Base-by-base conservation (phyloP, 2,888 invertebrate species). In the Scaptomyza caliginosa region DNA sequence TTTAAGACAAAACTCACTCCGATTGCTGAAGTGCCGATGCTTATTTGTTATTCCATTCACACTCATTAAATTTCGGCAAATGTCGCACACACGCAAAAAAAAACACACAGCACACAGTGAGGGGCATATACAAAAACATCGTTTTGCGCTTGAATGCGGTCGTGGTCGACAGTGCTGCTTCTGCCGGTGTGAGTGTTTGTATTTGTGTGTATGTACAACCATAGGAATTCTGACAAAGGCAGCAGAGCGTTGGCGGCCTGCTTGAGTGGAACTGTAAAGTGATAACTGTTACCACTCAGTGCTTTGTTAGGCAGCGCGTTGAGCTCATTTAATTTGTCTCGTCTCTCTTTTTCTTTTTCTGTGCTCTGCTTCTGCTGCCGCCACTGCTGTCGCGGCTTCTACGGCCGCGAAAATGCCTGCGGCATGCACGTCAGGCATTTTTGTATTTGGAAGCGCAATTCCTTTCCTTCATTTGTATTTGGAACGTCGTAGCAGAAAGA, bases 221-320 rank as follows among this genome's bases (percentile, higher is more conserved):
- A 80, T 78, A 82, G 80, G 86, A 80, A 86, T 80, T 80, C 74
- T 65, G 56, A 60, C 65, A 32, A 55, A 45, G 46, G 45, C 65
- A 65, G 40, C 55, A 39, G 58, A 59, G 70, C 67, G 71, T 64
- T 70, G 82, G 67, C 63, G 74, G 42, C 74, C 63, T 71, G 57
- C 60, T 79, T 68, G 77, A 77, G 77, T 83, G 73, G 38, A 78
- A 84, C 63, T 64, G 81, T 58, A 60, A 73, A 70, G 72, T 70
- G 71, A 70, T 72, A 69, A 70, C 56, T 72, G 65, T 74, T 72
- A 74, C 72, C 71, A 74, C 70, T 69, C 58, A 30, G 36, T 24
- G 51, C 65, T 51, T 54, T 58, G 40, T 48, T 48, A 48, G 46
- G 36, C 46, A 54, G 40, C 40, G 8, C n/a, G 10, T 45, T 55